Evolutionary conservation across 2,797 vertebrate genomes (phyloP), one percentile per base, ranked within the genome.

Genomic region (Danio kyathit): DNA sequence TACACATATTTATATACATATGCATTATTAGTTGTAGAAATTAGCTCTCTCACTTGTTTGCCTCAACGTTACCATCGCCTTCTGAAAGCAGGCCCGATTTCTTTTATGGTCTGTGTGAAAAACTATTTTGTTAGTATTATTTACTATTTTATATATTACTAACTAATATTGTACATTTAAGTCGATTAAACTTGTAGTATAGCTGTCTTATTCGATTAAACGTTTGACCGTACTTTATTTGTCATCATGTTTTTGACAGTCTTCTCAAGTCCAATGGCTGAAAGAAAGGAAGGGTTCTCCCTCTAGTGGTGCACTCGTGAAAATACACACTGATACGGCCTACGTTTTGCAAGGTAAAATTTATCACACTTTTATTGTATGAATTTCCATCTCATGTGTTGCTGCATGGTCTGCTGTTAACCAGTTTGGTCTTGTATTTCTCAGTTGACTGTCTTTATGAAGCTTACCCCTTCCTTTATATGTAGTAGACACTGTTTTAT

Each of bases 221-320:
- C 1, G 61, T 65, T 48, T 5, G 44, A 4, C 12, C 13, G 12
- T 14, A 49, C 16, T 54, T 41, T 7, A 12, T 13, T 19, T 29
- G 38, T 67, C 49, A 0, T 21, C 17, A 46, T 48, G 46, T 29
- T 29, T n/a, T 29, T 43, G 41, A 56, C 49, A 64, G 60, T 4
- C 3, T 66, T 57, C 6, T 12, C 40, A 40, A 14, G 56, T 61
- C 40, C 13, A n/a, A 12, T 12, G 6, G 11, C 17, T 61, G 38
- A 84, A 87, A 79, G 78, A 5, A 86, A 80, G 84, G 83, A 44
- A 60, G 81, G 83, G 81, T 80, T 60, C 84, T 88, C 89, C 92
- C 91, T 87, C 93, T 93, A 74, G 85, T 91, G 94, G 92, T 41
- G 14, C 40, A 69, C 7, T 64, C 5, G 0, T 65, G 41, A 17